Conservation (phyloP, 2,888 invertebrate genomes). For the Polylopha cassiicola region DNA sequence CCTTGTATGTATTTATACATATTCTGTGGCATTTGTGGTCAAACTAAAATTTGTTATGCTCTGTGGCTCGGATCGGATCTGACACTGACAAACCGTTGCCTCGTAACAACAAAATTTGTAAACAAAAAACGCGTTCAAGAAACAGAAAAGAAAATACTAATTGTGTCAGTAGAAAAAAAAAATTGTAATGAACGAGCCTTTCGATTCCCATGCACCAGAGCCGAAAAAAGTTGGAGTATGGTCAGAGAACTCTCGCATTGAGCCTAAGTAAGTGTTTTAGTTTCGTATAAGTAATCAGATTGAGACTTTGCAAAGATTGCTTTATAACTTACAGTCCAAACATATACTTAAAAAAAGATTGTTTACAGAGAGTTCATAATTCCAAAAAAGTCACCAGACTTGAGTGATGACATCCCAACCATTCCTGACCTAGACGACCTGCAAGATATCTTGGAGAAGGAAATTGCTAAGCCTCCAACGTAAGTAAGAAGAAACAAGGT, state of each 20-base stretch:
- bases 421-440: constrained; percentile 71
- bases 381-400: constrained; percentile 63
- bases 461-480: constrained; percentile 57
- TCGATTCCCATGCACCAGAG: constrained; percentile 50
- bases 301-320: neutral
- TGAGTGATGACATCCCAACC: constrained; percentile 69
- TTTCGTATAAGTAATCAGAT: neutral
- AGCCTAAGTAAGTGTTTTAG: constrained; percentile 51
- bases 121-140: too few relatives aligned
- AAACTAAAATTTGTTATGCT: too few relatives aligned
- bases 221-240: constrained; percentile 68
- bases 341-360: too few relatives aligned
- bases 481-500: constrained; percentile 34
- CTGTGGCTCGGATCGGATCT: too few relatives aligned
- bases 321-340: too few relatives aligned
- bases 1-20: too few relatives aligned
- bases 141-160: neutral
- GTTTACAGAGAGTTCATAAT: constrained; percentile 63
- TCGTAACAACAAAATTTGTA: too few relatives aligned
- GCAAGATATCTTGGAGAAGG: constrained; percentile 66
- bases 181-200: constrained; percentile 46
- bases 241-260: constrained; percentile 65
- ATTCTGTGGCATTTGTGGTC: too few relatives aligned
- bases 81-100: too few relatives aligned
- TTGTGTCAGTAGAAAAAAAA: neutral